Base-by-base conservation (phyloP, 2,113 vertebrate species). In the Tylochromis polylepis region DNA sequence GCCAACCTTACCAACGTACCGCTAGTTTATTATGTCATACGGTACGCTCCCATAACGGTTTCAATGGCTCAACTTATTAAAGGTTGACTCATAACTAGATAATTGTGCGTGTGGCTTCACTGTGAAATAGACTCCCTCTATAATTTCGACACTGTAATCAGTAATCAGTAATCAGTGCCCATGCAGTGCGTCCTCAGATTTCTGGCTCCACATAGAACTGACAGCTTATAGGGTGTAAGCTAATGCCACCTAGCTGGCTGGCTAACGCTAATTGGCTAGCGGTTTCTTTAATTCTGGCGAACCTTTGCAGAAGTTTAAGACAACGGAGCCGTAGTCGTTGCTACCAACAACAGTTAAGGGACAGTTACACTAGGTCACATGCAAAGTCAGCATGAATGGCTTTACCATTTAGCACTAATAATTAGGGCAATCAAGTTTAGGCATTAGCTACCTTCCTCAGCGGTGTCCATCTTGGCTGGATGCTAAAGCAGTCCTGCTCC, bases 391-490 rank as follows among this genome's bases (percentile, higher is more conserved):
- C 8, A 4, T 36, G 5, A 53, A 4, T 29, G 2, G 1, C 5
- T 75, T 34, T 36, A 27, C 8, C 12, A 5, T 16, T 53, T 11
- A 36, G 15, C 16, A 22, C 4, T 5, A 20, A 82, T 58, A 81
- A 67, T 41, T 10, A 9, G 12, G 55, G 22, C 14, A 53, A 89
- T 85, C 6, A 58, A 82, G 62, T 85, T 81, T 49, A 6, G 75
- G 81, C 31, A n/a, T 84, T 75, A 92, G 85, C 86, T 96, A 98
- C 97, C 97, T 97, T 98, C 97, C 83, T 97, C 97, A 1, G 96
- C 95, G 92, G 97, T 96, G 96, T 98, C 97, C 97, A 98, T 97
- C 95, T 97, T 97, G 97, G 43, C 86, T 84, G 78, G 84, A 53
- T 87, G 84, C 72, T 84, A 11, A 27, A 41, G 79, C 81, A 87